Evolutionary conservation across 2,888 invertebrate species (phyloP), one percentile per base, ranked within the genome.

Genomic region (Calliscelio sp.): DNA sequence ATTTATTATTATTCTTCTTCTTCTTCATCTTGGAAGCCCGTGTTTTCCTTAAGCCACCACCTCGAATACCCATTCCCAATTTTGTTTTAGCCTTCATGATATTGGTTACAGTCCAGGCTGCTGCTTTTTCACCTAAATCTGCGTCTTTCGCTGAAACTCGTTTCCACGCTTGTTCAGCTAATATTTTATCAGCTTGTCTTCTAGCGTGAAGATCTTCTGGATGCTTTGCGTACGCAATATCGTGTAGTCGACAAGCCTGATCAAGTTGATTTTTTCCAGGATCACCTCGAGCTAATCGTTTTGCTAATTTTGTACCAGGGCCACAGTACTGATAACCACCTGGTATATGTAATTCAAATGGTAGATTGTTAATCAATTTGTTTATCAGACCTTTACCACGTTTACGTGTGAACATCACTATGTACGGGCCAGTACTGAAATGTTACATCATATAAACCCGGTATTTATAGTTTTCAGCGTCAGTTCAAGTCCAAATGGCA

Each of bases 131-230:
- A 20, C 75, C 59, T 18, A 85, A 8, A 49, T 16, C 41, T 2
- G 51, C 82, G 86, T 92, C 90, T 83, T 80, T 86, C 0, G 91
- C 85, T 18, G 80, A 79, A 22, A 90, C 86, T 24, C 90, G 81
- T 49, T 90, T 32, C 88, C 84, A 88, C 25, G 91, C 92, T 87
- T 86, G 87, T 44, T 91, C 87, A 14, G 88, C 86, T 11, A 93
- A 85, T 24, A 86, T 28, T 75, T 87, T 84, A 87, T 93, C 93
- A 1, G 93, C 93, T 65, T 86, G 82, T 82, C 92, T 89, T 51
- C 92, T 86, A 5, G 44, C 80, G 7, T n/a, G 55, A 0, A 81
- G 28, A 57, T 86, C 75, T 2, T 85, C 63, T 53, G 66, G 77
- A 59, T 85, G 79, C 32, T 74, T 10, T 4, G 84, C 84, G 44